Evolutionary conservation across 2,113 vertebrate species (phyloP), one percentile per base, ranked within the genome.

Genomic region (Probosciger aterrimus): DNA sequence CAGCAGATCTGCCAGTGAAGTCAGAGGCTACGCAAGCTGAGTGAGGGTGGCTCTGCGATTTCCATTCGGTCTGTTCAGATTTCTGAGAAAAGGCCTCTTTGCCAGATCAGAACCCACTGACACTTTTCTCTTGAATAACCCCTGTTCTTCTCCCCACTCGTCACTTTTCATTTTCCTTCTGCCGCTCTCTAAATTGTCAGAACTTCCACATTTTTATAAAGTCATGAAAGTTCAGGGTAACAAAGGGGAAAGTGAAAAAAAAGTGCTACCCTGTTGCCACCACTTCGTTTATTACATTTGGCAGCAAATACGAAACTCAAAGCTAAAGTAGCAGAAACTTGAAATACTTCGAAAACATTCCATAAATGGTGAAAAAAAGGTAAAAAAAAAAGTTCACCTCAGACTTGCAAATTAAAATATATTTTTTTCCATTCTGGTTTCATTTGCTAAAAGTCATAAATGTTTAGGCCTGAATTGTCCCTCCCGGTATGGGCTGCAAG

Each of bases 181-280:
- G 37, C 25, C 4, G 2, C 47, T 64, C 46, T 70, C 16, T 92
- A 90, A 78, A 82, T 96, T 67, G 90, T 37, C 63, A 77, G 64
- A 83, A 80, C 73, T 78, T 93, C 39, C 76, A 88, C 64, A 37
- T 86, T 90, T 96, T 90, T 68, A 68, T 71, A 73, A 86, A 18
- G 35, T 93, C 76, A 90, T 92, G 93, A 95, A 95, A 96, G 91
- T 79, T 88, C 14, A 81, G 39, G 18, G 22, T 68, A 93, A 93
- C 59, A 81, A 81, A 78, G 6, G 22, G 31, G 63, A 85, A 91
- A 67, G 47, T 49, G 39, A 69, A 91, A 89, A 73, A 18, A 55
- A 88, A 90, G 23, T 74, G 50, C 82, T 95, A 57, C 71, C 37
- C 59, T 74, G 14, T 84, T 64, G 33, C 73, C 35, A 94, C 68